Conservation (phyloP, 2,888 invertebrate genomes). For the Emmelina monodactyla region DNA sequence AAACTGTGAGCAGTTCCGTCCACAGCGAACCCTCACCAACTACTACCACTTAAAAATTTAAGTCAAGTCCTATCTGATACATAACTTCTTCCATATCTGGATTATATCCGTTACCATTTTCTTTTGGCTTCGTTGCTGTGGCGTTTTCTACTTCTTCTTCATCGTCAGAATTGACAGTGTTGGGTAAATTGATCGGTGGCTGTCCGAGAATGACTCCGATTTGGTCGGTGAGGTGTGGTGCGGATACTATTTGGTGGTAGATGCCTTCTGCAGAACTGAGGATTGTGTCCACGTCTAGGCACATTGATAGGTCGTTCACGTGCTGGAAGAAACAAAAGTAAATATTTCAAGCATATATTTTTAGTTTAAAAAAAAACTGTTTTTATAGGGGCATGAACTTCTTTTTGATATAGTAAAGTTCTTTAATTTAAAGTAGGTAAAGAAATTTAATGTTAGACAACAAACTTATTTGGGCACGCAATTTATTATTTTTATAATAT, state of each 20-base stretch:
- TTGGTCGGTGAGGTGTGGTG: conserved; percentile 74
- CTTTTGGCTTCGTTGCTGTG: conserved; percentile 27
- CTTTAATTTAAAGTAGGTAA: too few species aligned
- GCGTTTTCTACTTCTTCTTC: conserved; percentile 16
- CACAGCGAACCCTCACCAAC: background rate
- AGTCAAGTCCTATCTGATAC: conserved; percentile 65
- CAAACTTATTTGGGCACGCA: too few species aligned
- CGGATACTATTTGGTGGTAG: conserved; percentile 82
- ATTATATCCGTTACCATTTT: conserved; percentile 21
- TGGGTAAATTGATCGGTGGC: conserved; percentile 35
- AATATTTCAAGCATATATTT: too few species aligned
- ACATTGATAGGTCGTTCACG: conserved; percentile 92
- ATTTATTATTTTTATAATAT: too few species aligned
- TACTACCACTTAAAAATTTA: conserved; percentile 47
- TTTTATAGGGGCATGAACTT: too few species aligned
- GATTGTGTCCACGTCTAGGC: conserved; percentile 82
- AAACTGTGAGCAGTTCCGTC: background rate
- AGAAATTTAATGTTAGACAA: too few species aligned
- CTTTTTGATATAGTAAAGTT: too few species aligned
- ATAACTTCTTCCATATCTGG: conserved; percentile 62
- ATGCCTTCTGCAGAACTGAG: conserved; percentile 91
- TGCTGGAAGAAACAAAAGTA: conserved; percentile 74
- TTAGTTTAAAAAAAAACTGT: too few species aligned
- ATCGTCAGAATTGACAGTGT: conserved; percentile 36
- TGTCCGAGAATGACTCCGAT: conserved; percentile 77